Base-by-base conservation (phyloP, 2,797 vertebrate genomes). In the Channa striata region DNA sequence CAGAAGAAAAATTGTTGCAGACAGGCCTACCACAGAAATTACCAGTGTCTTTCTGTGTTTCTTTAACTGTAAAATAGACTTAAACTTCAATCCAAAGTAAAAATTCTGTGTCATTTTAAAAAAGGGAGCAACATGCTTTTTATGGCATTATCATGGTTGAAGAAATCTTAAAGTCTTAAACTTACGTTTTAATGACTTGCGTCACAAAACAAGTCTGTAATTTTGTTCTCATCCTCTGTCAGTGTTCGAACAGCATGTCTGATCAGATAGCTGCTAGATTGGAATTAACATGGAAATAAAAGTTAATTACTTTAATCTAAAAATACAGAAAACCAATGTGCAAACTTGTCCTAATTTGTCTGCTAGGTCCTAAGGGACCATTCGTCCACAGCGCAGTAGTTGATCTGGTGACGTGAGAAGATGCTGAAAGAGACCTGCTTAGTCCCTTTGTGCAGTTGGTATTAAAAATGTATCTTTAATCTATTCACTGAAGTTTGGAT, bases 221-320 rank as follows among this genome's bases (percentile, higher is more conserved):
- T 30, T 75, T 71, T 12, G 37, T 37, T 59, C 7, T 52, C 6
- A 0, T 77, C 21, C 21, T 53, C 23, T 17, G 40, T 14, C 48
- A 25, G 39, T 68, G 54, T 72, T 77, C 72, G 47, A 57, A 5
- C 20, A 11, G 54, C 37, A 43, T 50, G 49, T 17, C 51, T 72
- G 48, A 67, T 78, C 59, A 67, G 57, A 46, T 61, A 58, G 58
- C 69, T 85, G 69, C 66, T 86, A 68, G 59, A 84, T 78, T 20
- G 7, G 67, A 89, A 90, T 67, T 59, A 74, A 83, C 86, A 46
- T 75, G 63, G 82, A 90, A 89, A 85, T 86, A 42, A 56, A 79
- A 88, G 76, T 81, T 86, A 87, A 93, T 89, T 88, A 81, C 74
- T 79, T 79, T 74, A 23, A 54, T 85, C 90, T 92, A 90, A 93